A percentile compares a stretch with the other conserved stretches of the same genome.
Evolutionary conservation across 64 coral and sea anemone species (phyloP).

Genomic region (Pocillopora damicornis): DNA sequence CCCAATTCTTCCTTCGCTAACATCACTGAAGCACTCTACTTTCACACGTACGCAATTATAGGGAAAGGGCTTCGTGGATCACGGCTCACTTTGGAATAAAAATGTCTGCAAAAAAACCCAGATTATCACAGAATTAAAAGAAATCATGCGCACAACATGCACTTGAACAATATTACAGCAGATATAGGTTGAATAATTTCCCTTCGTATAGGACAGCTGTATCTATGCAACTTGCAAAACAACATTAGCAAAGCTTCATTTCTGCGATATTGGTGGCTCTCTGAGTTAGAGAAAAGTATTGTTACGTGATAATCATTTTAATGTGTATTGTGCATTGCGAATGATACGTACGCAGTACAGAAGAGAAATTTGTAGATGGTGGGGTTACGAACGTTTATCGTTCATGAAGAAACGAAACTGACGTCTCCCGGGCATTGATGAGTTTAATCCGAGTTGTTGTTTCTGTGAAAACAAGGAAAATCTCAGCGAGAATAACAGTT

Average conservation of each 20-base stretch:
- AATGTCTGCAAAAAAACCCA: not conserved
- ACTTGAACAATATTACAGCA: not conserved
- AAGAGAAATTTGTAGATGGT: no score
- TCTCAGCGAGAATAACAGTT: not conserved
- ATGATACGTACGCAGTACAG: no score
- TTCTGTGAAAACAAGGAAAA: not conserved
- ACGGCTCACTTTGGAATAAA: not conserved
- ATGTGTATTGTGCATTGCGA: not conserved
- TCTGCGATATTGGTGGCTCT: not conserved
- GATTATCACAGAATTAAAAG: not conserved
- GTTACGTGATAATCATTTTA: not conserved
- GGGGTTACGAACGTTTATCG: not conserved
- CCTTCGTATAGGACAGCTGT: not conserved
- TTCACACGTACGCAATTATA: not conserved
- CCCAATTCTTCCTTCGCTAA: not conserved
- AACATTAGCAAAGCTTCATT: not conserved
- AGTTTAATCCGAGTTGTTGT: not conserved
- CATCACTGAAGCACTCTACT: not conserved
- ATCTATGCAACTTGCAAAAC: slow-evolving; percentile 17
- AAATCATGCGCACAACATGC: not conserved
- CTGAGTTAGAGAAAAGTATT: no score
- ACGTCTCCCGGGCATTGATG: not conserved
- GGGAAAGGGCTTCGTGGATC: not conserved
- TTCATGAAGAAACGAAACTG: not conserved
- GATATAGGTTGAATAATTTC: not conserved